Evolutionary conservation across 2,888 invertebrate genomes (phyloP).

Genomic region (Hartigia nigra): DNA sequence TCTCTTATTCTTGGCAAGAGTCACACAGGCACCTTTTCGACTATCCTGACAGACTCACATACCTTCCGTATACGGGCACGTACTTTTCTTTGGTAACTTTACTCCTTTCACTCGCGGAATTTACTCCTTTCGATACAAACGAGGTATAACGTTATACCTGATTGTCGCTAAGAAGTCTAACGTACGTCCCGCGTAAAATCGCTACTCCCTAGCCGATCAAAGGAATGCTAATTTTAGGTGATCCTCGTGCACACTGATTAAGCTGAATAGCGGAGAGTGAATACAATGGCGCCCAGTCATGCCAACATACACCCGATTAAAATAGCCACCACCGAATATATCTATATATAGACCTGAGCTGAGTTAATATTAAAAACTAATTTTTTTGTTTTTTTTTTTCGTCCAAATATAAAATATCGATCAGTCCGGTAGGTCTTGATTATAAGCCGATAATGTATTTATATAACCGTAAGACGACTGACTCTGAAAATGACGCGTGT

Average conservation of each 20-base stretch:
- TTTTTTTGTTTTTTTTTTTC: no score
- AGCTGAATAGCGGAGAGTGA: slow-evolving; percentile 31
- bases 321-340: neutral
- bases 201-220: slow-evolving; percentile 18
- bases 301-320: neutral
- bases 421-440: no score
- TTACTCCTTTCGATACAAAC: neutral
- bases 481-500: neutral
- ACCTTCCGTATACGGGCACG: neutral
- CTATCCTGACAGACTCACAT: neutral
- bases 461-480: neutral
- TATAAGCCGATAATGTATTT: neutral
- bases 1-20: neutral
- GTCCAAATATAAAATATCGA: no score
- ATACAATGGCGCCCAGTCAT: slow-evolving; percentile 16
- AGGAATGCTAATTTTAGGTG: slow-evolving; percentile 29
- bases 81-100: neutral
- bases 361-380: neutral
- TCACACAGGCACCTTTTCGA: neutral
- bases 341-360: neutral
- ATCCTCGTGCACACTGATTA: slow-evolving; percentile 23
- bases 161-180: neutral
- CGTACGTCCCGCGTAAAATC: neutral
- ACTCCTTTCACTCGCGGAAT: neutral
- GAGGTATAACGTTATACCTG: neutral